phyloP scores from a whole-genome alignment of 2,888 invertebrate species.

The Ichneumoninae sp. region DNA sequence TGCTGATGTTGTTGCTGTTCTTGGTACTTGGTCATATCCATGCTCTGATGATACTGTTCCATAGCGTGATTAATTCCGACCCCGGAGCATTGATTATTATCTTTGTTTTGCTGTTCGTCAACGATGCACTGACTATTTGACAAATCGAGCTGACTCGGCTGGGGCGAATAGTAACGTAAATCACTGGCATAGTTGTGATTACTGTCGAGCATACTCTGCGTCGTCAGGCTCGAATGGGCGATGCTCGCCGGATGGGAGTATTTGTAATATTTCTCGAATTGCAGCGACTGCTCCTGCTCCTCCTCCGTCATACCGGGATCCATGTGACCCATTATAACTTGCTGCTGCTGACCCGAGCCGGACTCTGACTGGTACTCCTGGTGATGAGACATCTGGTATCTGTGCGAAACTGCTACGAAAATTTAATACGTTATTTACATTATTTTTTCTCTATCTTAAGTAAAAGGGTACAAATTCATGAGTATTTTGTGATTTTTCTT shows the following conservation, averaged over 20 bases:
- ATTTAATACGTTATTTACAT: constrained; percentile 2
- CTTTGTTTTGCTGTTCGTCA: constrained; percentile 80
- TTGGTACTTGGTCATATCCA: constrained; percentile 81
- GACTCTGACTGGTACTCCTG: constrained; percentile 80
- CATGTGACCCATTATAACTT: constrained; percentile 78
- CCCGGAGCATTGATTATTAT: constrained; percentile 76
- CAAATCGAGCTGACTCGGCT: constrained; percentile 80
- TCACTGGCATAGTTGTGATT: constrained; percentile 86
- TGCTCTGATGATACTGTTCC: constrained; percentile 81
- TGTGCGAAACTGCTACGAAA: constrained; percentile 78
- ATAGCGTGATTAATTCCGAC: constrained; percentile 78
- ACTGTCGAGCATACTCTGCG: constrained; percentile 84
- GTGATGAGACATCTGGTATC: constrained; percentile 82
- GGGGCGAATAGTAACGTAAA: constrained; percentile 81
- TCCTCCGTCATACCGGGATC: constrained; percentile 77
- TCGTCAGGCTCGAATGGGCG: constrained; percentile 77
- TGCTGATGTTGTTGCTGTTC: constrained; percentile 77
- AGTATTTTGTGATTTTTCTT: no score
- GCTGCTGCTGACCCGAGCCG: constrained; percentile 74
- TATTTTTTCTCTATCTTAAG: no score
- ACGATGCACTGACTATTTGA: constrained; percentile 81
- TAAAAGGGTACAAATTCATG: no score
- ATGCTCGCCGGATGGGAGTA: constrained; percentile 74
- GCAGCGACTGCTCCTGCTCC: constrained; percentile 80
- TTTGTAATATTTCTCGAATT: constrained; percentile 82